Evolutionary conservation across 2,888 invertebrate genomes (phyloP).

Genomic region (Rotaria sp.): DNA sequence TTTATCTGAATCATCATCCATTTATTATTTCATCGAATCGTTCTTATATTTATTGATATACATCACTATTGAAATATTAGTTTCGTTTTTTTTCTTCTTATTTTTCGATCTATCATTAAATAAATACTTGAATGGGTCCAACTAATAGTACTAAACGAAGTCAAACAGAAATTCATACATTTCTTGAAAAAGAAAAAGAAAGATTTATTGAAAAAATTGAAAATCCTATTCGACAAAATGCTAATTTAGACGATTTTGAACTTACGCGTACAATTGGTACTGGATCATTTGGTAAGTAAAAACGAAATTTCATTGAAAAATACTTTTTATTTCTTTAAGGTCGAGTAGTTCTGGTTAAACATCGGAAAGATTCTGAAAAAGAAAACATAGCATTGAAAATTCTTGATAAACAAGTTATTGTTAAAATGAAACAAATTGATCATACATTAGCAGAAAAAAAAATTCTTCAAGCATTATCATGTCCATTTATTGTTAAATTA

Average conservation of each 20-base stretch:
- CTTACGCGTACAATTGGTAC: constrained; percentile 36
- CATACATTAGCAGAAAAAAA: constrained; percentile 39
- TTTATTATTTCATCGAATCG: too few species aligned
- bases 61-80: too few species aligned
- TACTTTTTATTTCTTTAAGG: not conserved
- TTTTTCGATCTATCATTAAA: not conserved
- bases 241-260: constrained; percentile 36
- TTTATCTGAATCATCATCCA: not conserved
- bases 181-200: not conserved
- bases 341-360: not conserved
- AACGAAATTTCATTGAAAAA: constrained; percentile 30
- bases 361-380: not conserved
- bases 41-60: too few species aligned
- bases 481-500: constrained; percentile 39
- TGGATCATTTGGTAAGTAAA: constrained; percentile 37
- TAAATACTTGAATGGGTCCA: not conserved
- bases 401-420: constrained; percentile 37
- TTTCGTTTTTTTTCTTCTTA: too few species aligned
- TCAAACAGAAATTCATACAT: not conserved
- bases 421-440: constrained; percentile 41
- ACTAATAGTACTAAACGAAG: not conserved
- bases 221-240: constrained; percentile 31
- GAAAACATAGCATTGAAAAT: constrained; percentile 33
- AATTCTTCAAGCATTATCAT: constrained; percentile 34
- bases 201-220: constrained; percentile 4